Evolutionary conservation across 2,113 vertebrate species (phyloP), one percentile per base, ranked within the genome.

Genomic region (Rhombomys opimus): DNA sequence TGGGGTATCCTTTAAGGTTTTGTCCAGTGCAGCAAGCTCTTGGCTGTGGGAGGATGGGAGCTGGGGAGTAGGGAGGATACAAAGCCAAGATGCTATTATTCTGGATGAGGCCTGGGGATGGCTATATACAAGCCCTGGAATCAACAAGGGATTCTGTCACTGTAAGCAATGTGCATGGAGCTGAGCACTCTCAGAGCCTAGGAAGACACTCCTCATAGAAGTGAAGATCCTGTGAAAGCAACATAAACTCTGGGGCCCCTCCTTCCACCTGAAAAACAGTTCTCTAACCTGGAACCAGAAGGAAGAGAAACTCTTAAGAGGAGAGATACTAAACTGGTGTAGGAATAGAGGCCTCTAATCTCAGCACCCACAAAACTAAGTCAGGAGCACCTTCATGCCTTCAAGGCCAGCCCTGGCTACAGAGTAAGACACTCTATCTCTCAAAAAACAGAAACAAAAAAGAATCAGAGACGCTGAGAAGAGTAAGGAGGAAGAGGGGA

Each of bases 161-260:
- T 3, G 14, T 22, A 54, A 15, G 18, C 2, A 13, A 7, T 10
- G 15, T 38, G 0, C 17, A 6, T 72, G 41, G 18, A 13, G 12
- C 20, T 22, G 5, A 27, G 46, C 6, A 30, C 7, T 12, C 35
- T 7, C n/a, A 91, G 57, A 59, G 10, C 25, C 22, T n/a, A 11
- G 25, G 25, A 30, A 54, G 27, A 2, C 12, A 4, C 27, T 38
- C 18, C 46, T 91, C 32, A 13, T 9, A 90, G 67, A 63, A 72
- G 20, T 25, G 10, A 30, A 14, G 17, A 59, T 2, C 18, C 13
- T 38, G 1, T 18, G 23, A n/a, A 20, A 46, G 68, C 59, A 52
- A 2, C 9, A 1, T 6, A 2, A 10, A 32, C 13, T 20, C 52
- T 59, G 32, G n/a, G 13, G 10, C 7, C 32, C 23, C 30, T 5